Evolutionary conservation across 2,113 vertebrate genomes (phyloP), one percentile per base, ranked within the genome.

Genomic region (Gallinago media): DNA sequence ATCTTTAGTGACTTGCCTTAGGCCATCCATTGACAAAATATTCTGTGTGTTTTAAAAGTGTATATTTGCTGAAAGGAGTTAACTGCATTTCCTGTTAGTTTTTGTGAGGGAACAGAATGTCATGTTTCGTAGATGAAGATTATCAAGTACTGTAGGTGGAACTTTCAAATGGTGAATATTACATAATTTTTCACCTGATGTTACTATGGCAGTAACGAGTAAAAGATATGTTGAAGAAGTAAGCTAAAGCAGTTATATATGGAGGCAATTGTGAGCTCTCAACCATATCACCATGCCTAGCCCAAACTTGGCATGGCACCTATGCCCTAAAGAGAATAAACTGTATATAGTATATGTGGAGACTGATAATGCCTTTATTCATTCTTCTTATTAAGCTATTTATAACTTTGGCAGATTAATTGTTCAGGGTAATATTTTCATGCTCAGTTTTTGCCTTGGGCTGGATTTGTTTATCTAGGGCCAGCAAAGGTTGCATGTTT

Each of bases 161-260:
- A 62, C 27, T 61, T 85, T 44, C 10, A 56, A 34, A 44, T 32
- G 1, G 10, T 62, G 36, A 49, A 62, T 82, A 85, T 88, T 90
- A 40, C 20, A 66, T 6, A 4, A 5, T 9, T 73, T 92, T 85
- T 77, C n/a, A 85, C 47, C 13, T 1, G 0, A 8, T 63, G 16
- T 80, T 82, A n/a, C 7, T 17, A 6, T 56, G 15, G 0, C 0
- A 34, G 16, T 36, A 32, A 49, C 47, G 16, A 68, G 31, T 78
- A 40, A 66, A 73, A 84, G 42, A 26, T 27, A 73, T 0, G 0
- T 18, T 52, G 52, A 54, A 52, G 50, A 87, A 50, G 19, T 31
- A 12, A 6, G 8, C 22, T 58, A 26, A 26, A 22, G 12, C 11
- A 46, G 14, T 72, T 76, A 12, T 16, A 76, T 36, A 22, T 71